phyloP scores from a whole-genome alignment of 2,888 invertebrate genomes.

The Parnassius glacialis region DNA sequence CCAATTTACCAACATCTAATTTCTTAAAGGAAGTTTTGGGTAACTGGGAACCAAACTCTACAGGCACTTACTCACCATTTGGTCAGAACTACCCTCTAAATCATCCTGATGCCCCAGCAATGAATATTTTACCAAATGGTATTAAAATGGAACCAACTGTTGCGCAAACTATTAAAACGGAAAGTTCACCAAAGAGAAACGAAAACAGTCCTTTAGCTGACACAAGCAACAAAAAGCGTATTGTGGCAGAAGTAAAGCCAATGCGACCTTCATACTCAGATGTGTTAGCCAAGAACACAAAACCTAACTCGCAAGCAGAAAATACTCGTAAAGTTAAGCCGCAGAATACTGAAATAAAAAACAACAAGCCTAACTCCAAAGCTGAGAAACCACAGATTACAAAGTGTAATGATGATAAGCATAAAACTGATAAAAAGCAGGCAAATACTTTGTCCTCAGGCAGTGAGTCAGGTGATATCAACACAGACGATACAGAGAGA shows the following conservation, averaged over 20 bases:
- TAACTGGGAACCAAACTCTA: constrained; percentile 86
- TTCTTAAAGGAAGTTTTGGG: constrained; percentile 86
- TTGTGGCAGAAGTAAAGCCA: constrained; percentile 92
- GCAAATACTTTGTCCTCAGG: constrained; percentile 68
- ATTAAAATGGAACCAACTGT: constrained; percentile 48
- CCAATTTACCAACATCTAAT: constrained; percentile 66
- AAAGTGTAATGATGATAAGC: constrained; percentile 61
- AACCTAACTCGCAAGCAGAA: constrained; percentile 72
- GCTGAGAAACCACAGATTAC: constrained; percentile 55
- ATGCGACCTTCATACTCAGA: constrained; percentile 94
- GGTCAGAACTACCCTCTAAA: constrained; percentile 82
- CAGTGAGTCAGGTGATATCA: constrained; percentile 74
- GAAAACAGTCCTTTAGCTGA: constrained; percentile 74
- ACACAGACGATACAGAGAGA: constrained; percentile 67
- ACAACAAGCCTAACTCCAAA: constrained; percentile 63
- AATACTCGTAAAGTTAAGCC: constrained; percentile 67
- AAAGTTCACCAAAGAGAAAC: constrained; percentile 67
- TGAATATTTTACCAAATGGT: constrained; percentile 56
- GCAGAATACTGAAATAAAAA: constrained; percentile 67
- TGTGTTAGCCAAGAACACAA: constrained; percentile 86
- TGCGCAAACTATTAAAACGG: constrained; percentile 49
- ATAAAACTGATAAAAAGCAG: constrained; percentile 65
- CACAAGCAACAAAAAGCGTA: constrained; percentile 83
- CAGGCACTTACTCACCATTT: constrained; percentile 88
- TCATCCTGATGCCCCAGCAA: constrained; percentile 66